Percentiles rank a stretch among this genome's conserved stretches.
Conservation (phyloP, 2,797 vertebrate genomes). For the Tinamus major region DNA sequence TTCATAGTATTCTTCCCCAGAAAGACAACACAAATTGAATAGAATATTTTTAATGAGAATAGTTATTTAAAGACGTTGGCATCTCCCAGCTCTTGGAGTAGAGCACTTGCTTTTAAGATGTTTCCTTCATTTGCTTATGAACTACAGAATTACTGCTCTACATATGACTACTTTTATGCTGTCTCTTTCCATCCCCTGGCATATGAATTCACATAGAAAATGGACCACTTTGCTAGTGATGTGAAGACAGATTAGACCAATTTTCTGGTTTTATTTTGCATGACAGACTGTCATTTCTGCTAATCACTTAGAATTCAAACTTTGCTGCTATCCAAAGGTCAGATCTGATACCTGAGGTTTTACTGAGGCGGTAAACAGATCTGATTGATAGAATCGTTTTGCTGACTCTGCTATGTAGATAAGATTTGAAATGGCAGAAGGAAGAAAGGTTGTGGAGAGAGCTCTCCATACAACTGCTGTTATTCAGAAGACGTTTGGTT, state of each 20-base stretch:
- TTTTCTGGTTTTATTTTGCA: not conserved
- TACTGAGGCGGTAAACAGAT: not conserved
- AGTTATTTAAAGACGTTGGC: not conserved
- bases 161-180: not conserved
- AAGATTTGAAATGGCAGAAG: not conserved
- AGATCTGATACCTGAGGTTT: slow-evolving; percentile 36
- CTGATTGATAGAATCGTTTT: not conserved
- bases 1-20: not conserved
- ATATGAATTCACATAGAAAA: slow-evolving; percentile 16
- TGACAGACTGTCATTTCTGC: not conserved
- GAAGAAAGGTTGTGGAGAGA: not conserved
- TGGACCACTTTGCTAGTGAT: not conserved
- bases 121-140: not conserved
- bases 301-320: slow-evolving; percentile 1
- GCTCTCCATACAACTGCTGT: not conserved
- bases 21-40: not conserved
- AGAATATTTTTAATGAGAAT: not conserved
- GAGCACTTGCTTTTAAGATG: not conserved
- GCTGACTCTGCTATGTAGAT: not conserved
- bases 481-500: not conserved
- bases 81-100: not conserved
- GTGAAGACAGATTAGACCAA: not conserved
- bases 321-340: slow-evolving; percentile 3
- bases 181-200: not conserved
- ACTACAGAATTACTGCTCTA: not conserved